Evolutionary conservation across 2,888 invertebrate species (phyloP).

Genomic region (Amiota communis): DNA sequence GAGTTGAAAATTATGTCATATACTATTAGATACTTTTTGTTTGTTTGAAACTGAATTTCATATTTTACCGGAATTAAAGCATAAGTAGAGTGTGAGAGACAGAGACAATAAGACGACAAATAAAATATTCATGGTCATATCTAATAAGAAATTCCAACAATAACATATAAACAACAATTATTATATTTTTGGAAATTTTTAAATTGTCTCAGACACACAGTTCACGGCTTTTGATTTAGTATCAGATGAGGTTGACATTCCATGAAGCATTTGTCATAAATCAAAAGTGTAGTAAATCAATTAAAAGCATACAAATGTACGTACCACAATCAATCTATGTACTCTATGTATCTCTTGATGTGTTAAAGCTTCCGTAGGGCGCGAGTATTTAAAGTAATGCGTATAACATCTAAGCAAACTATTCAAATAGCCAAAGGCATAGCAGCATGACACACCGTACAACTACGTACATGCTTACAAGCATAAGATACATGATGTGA

Average conservation of each 20-base stretch:
- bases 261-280: conserved; percentile 13
- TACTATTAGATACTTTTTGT: background rate
- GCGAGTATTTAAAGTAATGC: background rate
- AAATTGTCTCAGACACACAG: background rate
- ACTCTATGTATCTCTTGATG: too few relatives aligned
- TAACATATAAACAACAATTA: background rate
- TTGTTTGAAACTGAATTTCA: conserved; percentile 12
- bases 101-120: background rate
- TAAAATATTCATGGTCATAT: conserved; percentile 16
- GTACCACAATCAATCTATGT: background rate
- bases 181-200: background rate
- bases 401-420: background rate
- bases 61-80: conserved; percentile 20
- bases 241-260: background rate
- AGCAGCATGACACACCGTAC: background rate
- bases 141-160: background rate
- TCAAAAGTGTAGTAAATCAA: conserved; percentile 17
- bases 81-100: too few relatives aligned
- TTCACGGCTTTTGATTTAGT: background rate
- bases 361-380: background rate
- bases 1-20: conserved; percentile 20
- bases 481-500: background rate
- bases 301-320: background rate
- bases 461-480: background rate
- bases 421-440: background rate